A percentile compares a stretch with the other conserved stretches of the same genome.
Conservation (phyloP, 2,888 invertebrate species). For the Volucella inanis region DNA sequence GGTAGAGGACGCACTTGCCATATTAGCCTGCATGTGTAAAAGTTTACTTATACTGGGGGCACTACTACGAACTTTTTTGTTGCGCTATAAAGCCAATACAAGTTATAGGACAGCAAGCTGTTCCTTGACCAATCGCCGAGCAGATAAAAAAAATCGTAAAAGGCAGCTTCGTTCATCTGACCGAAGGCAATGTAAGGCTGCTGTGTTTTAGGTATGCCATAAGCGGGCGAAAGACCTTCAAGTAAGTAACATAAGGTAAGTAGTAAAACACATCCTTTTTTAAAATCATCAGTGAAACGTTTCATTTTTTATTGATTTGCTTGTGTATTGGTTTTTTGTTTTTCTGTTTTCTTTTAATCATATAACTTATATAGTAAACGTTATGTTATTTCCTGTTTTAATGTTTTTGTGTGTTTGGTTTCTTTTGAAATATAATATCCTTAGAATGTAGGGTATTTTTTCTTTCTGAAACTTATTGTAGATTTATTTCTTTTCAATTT, state of each 20-base stretch:
- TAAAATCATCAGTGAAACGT: slow-evolving; percentile 70
- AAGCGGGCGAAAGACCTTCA: no score
- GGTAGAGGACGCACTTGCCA: no score
- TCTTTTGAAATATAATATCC: slow-evolving; percentile 52
- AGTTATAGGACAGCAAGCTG: no score
- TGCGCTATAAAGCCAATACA: no score
- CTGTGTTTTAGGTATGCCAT: no score
- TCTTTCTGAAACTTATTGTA: slow-evolving; percentile 42
- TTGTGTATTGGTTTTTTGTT: slow-evolving; percentile 26
- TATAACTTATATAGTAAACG: slow-evolving; percentile 54
- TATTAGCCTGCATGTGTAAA: no score
- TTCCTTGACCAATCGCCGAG: no score
- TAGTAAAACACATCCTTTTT: slow-evolving; percentile 27
- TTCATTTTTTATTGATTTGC: slow-evolving; percentile 63
- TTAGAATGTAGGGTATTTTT: slow-evolving; percentile 30
- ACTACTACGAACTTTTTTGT: no score
- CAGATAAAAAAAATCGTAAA: no score
- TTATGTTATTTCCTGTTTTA: slow-evolving; percentile 66
- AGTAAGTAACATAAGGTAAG: background rate
- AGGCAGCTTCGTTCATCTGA: background rate
- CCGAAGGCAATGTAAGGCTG: background rate
- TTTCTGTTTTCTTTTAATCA: slow-evolving; percentile 20
- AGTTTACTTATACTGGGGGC: no score
- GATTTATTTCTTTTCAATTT: slow-evolving; percentile 56
- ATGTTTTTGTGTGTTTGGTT: slow-evolving; percentile 47